phyloP scores from a whole-genome alignment of 2,888 invertebrate genomes.

The Coecobrya sp. region DNA sequence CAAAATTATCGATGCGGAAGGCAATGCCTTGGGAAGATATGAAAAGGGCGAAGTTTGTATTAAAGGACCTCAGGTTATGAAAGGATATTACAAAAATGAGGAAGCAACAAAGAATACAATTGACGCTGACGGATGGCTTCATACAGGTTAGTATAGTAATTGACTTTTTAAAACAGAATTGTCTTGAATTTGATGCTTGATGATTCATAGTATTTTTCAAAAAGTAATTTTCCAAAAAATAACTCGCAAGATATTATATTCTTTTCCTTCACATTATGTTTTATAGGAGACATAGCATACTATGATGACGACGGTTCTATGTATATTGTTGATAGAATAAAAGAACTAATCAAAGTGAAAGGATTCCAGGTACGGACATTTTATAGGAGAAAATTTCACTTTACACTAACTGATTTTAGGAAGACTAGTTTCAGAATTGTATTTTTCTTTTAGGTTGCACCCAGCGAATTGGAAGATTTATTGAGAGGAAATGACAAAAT shows the following conservation, averaged over 20 bases:
- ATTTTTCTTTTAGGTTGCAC: conserved; percentile 91
- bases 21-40: conserved; percentile 90
- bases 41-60: conserved; percentile 92
- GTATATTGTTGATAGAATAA: conserved; percentile 93
- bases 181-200: no score
- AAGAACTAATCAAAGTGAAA: conserved; percentile 91
- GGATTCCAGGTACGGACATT: conserved; percentile 77
- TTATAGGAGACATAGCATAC: conserved; percentile 88
- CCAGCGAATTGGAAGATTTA: conserved; percentile 94
- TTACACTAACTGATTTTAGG: background rate
- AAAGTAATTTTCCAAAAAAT: no score
- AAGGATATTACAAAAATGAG: conserved; percentile 93
- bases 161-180: no score
- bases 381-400: background rate
- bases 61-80: conserved; percentile 94
- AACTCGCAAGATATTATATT: no score
- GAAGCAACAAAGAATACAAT: conserved; percentile 92
- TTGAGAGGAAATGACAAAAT: conserved; percentile 92
- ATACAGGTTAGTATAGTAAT: conserved; percentile 89
- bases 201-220: no score
- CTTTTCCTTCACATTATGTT: no score
- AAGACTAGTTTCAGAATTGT: background rate
- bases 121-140: conserved; percentile 94
- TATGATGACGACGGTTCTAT: conserved; percentile 93
- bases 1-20: conserved; percentile 88